Percentiles rank a stretch among this genome's conserved stretches.
These are phyloP conservation scores for Tetragonisca angustula DNA, from an alignment of 2,888 invertebrate genomes.

Conservation along the genomic window DNA sequence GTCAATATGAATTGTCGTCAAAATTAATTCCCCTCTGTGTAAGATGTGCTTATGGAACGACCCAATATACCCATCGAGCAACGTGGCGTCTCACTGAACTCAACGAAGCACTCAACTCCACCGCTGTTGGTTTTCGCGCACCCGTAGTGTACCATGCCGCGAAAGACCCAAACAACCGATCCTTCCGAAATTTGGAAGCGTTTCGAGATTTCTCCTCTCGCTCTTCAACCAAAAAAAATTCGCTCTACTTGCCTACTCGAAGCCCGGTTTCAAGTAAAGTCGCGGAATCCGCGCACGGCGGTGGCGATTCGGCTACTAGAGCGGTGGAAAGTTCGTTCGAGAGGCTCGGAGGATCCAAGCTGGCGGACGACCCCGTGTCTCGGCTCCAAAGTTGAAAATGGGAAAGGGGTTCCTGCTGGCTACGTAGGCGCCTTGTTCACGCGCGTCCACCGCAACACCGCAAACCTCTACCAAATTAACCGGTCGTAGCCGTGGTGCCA, in stretches of 20 bases:
- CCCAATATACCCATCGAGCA: conserved; percentile 18
- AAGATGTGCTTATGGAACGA: neutral
- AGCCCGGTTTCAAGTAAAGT: no score
- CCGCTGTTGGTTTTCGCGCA: conserved; percentile 88
- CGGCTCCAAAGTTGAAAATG: conserved; percentile 15
- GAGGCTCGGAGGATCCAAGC: conserved; percentile 3
- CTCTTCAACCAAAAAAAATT: no score
- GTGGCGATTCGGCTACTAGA: conserved; percentile 31
- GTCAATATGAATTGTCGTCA: no score
- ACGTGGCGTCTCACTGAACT: conserved; percentile 84
- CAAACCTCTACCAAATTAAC: conserved; percentile 70
- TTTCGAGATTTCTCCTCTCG: no score
- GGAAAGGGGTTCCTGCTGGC: conserved; percentile 3
- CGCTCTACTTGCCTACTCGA: neutral
- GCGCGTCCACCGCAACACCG: conserved; percentile 47
- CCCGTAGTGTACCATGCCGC: conserved; percentile 86
- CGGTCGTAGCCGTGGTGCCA: conserved; percentile 50
- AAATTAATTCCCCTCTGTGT: no score
- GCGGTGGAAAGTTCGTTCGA: neutral
- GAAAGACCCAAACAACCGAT: neutral
- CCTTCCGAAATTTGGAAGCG: neutral
- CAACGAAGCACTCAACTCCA: conserved; percentile 89
- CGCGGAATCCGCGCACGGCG: conserved; percentile 5
- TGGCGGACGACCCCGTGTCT: conserved; percentile 1
- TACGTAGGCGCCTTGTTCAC: conserved; percentile 14